A percentile compares a stretch with the other conserved stretches of the same genome.
phyloP scores from a whole-genome alignment of 2,888 invertebrate genomes.

The Maniola hyperantus region DNA sequence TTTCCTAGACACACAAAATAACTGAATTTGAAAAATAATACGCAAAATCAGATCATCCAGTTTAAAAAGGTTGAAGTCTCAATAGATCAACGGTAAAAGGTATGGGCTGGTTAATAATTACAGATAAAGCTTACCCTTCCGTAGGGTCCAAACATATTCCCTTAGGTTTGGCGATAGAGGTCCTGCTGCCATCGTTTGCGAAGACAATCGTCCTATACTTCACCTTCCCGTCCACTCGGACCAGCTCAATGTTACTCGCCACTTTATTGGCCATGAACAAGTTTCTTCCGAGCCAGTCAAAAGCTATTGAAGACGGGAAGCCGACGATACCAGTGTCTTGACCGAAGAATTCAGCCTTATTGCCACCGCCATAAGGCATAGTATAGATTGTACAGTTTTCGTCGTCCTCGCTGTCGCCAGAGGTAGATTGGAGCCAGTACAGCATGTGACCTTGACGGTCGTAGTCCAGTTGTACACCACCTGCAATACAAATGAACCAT shows the following conservation, averaged over 20 bases:
- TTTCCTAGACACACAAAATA: no score
- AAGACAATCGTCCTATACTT: constrained; percentile 93
- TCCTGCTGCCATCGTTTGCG: constrained; percentile 93
- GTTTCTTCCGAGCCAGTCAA: constrained; percentile 98
- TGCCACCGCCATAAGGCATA: constrained; percentile 93
- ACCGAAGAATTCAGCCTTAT: constrained; percentile 88
- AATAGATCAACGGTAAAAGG: no score
- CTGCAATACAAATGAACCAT: constrained; percentile 64
- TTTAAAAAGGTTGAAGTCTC: no score
- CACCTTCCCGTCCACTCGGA: constrained; percentile 92
- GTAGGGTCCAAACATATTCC: constrained; percentile 95
- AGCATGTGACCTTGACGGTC: constrained; percentile 92
- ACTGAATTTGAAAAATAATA: no score
- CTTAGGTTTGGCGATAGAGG: constrained; percentile 93
- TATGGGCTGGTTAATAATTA: background rate
- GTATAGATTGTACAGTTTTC: constrained; percentile 94
- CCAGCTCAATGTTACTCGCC: constrained; percentile 95
- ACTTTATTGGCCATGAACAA: constrained; percentile 95
- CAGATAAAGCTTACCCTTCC: constrained; percentile 86
- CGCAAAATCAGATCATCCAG: no score
- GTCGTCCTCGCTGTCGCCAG: constrained; percentile 86
- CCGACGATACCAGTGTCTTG: constrained; percentile 93
- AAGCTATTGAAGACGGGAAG: constrained; percentile 94
- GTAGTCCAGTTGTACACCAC: constrained; percentile 95
- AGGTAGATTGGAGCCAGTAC: constrained; percentile 92